phyloP scores from a whole-genome alignment of 2,888 invertebrate species.

The Eledone cirrhosa region DNA sequence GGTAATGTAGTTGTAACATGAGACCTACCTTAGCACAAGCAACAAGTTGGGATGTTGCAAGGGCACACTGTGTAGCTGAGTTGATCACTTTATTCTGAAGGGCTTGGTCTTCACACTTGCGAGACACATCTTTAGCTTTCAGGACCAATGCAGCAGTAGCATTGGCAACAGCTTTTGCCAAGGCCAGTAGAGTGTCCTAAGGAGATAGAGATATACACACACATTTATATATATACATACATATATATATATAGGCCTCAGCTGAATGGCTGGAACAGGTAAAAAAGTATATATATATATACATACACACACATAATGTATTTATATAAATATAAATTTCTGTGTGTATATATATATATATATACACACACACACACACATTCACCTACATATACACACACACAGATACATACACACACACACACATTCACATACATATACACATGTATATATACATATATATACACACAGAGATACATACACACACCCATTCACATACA shows the following conservation, averaged over 20 bases:
- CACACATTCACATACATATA: neutral
- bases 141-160: constrained; percentile 95
- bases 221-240: neutral
- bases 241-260: neutral
- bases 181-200: constrained; percentile 85
- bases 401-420: constrained; percentile 18
- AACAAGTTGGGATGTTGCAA: constrained; percentile 96
- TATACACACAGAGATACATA: too few relatives aligned
- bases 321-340: too few relatives aligned
- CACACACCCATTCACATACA: too few relatives aligned
- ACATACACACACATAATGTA: too few relatives aligned
- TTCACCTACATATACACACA: neutral
- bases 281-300: too few relatives aligned
- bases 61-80: constrained; percentile 94
- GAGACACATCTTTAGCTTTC: constrained; percentile 95
- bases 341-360: too few relatives aligned
- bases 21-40: constrained; percentile 87
- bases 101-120: constrained; percentile 81
- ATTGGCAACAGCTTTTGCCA: constrained; percentile 97
- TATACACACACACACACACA: too few relatives aligned
- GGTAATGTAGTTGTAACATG: too few relatives aligned
- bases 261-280: neutral
- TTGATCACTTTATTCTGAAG: constrained; percentile 89
- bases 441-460: neutral
- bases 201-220: constrained; percentile 34